Evolutionary conservation across 2,113 vertebrate species (phyloP).

Genomic region (Phyllostomus hastatus): DNA sequence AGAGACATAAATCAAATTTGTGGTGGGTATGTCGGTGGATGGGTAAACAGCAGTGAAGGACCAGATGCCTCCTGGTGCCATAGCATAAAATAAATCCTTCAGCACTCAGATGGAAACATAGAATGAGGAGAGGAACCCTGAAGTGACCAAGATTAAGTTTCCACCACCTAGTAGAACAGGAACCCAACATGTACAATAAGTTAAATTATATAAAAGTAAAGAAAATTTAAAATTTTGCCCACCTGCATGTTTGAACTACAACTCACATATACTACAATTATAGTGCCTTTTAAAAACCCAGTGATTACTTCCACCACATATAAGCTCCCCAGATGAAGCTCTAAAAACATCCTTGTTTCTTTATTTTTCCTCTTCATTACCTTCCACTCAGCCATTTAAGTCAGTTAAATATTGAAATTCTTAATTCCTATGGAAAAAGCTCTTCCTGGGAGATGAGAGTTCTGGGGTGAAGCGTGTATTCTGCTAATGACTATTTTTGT

Average conservation of each 20-base stretch:
- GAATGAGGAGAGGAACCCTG: neutral
- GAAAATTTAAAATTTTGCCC: neutral
- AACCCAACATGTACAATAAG: neutral
- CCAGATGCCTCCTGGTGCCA: neutral
- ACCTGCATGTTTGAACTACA: neutral
- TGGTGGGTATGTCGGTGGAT: neutral
- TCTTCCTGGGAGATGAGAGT: neutral
- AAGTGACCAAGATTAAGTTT: neutral
- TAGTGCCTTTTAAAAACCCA: neutral
- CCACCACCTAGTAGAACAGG: neutral
- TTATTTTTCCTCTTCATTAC: constrained; percentile 35
- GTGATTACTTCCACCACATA: constrained; percentile 7
- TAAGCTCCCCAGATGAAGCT: neutral
- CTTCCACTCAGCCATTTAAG: neutral
- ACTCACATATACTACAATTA: constrained; percentile 2
- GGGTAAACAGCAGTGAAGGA: neutral
- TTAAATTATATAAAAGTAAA: neutral
- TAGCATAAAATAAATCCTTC: neutral
- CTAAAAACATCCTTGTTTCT: constrained; percentile 14
- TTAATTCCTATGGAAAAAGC: neutral
- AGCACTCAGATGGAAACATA: neutral
- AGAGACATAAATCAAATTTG: neutral
- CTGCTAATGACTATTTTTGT: neutral
- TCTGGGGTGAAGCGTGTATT: neutral
- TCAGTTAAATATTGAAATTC: constrained; percentile 21